Evolutionary conservation across 2,888 invertebrate species (phyloP).

Genomic region (Sphaeridia pumilis): DNA sequence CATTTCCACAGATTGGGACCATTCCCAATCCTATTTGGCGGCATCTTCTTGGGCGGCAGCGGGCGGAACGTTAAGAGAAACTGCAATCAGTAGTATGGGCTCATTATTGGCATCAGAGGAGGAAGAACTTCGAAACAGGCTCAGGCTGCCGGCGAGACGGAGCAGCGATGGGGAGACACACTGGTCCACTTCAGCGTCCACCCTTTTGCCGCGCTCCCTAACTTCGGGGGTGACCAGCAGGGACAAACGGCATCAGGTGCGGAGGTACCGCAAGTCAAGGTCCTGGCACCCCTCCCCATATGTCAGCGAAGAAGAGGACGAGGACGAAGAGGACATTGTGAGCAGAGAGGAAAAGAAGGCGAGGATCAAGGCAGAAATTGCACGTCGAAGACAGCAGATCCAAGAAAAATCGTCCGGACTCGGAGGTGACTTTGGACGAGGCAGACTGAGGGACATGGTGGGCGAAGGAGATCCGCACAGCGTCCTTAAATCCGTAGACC

Average conservation of each 20-base stretch:
- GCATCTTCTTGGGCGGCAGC: constrained; percentile 39
- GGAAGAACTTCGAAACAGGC: constrained; percentile 34
- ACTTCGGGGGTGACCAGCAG: constrained; percentile 9
- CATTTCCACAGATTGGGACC: constrained; percentile 40
- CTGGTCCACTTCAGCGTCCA: constrained; percentile 12
- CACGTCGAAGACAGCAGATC: constrained; percentile 48
- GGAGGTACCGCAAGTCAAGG: constrained; percentile 40
- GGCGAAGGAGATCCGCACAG: constrained; percentile 33
- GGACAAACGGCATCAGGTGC: constrained; percentile 35
- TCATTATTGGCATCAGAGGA: constrained; percentile 16
- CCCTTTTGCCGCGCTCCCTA: constrained; percentile 1
- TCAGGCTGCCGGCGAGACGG: constrained; percentile 29
- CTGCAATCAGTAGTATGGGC: constrained; percentile 40
- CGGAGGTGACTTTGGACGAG: constrained; percentile 44
- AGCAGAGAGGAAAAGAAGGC: constrained; percentile 48
- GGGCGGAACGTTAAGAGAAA: constrained; percentile 40
- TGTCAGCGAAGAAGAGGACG: constrained; percentile 39
- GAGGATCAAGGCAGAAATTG: constrained; percentile 50
- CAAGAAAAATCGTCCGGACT: constrained; percentile 46
- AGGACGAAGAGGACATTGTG: constrained; percentile 45
- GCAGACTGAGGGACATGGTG: constrained; percentile 37
- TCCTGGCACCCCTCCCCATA: constrained; percentile 47
- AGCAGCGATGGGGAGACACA: constrained; percentile 35
- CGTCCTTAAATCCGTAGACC: constrained; percentile 42
- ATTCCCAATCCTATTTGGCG: constrained; percentile 39